Percentiles rank a stretch among this genome's conserved stretches.
Conservation (phyloP, 2,888 invertebrate genomes). For the Andrena camellia region DNA sequence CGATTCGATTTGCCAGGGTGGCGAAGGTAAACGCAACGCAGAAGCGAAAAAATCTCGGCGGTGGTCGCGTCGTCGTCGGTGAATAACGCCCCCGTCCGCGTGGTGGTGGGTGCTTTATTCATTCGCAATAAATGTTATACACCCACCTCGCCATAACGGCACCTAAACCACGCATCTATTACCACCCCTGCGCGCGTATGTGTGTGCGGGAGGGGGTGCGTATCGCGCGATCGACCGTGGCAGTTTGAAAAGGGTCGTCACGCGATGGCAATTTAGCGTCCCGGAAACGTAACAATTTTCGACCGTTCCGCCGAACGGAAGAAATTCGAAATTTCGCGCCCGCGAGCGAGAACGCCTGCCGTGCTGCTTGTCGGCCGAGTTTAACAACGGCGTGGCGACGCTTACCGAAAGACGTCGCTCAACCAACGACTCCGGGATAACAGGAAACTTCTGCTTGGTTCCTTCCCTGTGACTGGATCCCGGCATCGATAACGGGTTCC, state of each 20-base stretch:
- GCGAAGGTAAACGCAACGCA: slow-evolving; percentile 41
- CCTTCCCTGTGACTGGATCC: background rate
- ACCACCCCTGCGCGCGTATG: slow-evolving; percentile 1
- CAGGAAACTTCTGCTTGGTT: slow-evolving; percentile 15
- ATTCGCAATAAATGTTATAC: slow-evolving; percentile 56
- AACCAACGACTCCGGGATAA: background rate
- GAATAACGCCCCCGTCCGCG: slow-evolving; percentile 39
- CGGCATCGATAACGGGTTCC: slow-evolving; percentile 40
- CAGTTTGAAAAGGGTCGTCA: slow-evolving; percentile 31
- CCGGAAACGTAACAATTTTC: slow-evolving; percentile 25
- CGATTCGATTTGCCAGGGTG: slow-evolving; percentile 54
- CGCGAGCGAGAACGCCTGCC: background rate
- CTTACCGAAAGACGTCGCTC: background rate
- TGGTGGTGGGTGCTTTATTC: slow-evolving; percentile 55
- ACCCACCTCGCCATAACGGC: slow-evolving; percentile 18
- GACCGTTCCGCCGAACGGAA: background rate
- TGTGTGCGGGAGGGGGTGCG: background rate
- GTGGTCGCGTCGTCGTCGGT: slow-evolving; percentile 26
- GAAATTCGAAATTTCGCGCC: slow-evolving; percentile 16
- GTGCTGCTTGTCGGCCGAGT: background rate
- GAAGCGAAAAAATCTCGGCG: slow-evolving; percentile 48
- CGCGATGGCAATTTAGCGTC: slow-evolving; percentile 28
- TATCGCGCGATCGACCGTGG: slow-evolving; percentile 9
- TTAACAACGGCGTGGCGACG: background rate
- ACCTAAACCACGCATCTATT: slow-evolving; percentile 53